Base-by-base conservation (phyloP, 2,113 vertebrate species). In the Gyps fulvus region DNA sequence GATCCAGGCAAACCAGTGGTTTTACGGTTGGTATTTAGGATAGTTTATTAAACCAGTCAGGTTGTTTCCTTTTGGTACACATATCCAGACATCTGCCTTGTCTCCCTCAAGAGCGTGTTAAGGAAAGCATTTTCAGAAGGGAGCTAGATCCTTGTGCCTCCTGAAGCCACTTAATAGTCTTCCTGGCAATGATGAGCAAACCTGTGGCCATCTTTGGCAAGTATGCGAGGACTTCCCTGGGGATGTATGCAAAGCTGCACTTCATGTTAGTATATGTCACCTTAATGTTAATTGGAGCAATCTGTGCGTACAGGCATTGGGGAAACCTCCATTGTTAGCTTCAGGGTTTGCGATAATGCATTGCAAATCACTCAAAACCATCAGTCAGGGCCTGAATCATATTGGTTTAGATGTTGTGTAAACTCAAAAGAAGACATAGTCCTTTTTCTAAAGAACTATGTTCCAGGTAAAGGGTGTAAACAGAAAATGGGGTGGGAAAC, bases 201-300 rank as follows among this genome's bases (percentile, higher is more conserved):
- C 36, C n/a, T n/a, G 4, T 55, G 58, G 43, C 32, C 3, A 2
- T 29, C n/a, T 86, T 88, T 7, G 17, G 27, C 45, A 10, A 20
- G 25, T 55, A 19, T 38, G 7, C 31, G 22, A 74, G 52, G 10
- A 50, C 76, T 92, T 85, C 25, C 22, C 52, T 80, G 43, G 57
- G 38, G 32, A 21, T 2, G 0, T 42, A 14, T 16, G 49, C 43
- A 47, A 32, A 61, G 11, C 52, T 50, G 8, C 12, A 1, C 11
- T 88, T 85, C 19, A 11, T 59, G 8, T 38, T 45, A 26, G 5
- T 7, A 1, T 10, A 1, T 14, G 10, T 32, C 18, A 34, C 8
- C 20, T 31, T 72, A 26, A 45, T 13, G 50, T 36, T 69, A 50
- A 42, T 27, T 67, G 26, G 8, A 83, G 43, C 25, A 34, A 36